Percentiles rank a stretch among this genome's conserved stretches.
Evolutionary conservation across 2,797 vertebrate species (phyloP).

Genomic region (Scyliorhinus canicula): DNA sequence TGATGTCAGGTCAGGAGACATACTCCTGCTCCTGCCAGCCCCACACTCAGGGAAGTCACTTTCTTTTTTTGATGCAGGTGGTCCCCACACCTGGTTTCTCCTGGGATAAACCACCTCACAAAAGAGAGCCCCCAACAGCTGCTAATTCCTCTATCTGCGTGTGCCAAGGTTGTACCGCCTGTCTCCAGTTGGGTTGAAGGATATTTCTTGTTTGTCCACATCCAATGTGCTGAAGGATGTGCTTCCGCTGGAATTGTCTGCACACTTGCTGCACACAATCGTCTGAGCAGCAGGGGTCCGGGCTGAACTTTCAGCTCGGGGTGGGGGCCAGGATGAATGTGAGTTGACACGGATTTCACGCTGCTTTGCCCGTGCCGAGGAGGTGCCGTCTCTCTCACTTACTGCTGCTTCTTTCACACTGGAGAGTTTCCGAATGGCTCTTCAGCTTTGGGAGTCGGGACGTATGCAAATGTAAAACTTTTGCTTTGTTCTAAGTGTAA

Average conservation of each 20-base stretch:
- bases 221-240: not conserved
- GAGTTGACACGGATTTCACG: no score
- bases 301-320: no score
- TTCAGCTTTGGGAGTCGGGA: no score
- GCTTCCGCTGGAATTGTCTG: not conserved
- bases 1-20: not conserved
- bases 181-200: not conserved
- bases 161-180: not conserved
- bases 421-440: no score
- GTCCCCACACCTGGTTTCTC: not conserved
- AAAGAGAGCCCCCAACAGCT: not conserved
- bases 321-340: no score
- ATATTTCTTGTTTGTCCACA: not conserved
- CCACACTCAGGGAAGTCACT: not conserved
- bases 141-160: not conserved
- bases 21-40: not conserved
- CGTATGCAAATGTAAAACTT: not conserved
- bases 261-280: not conserved
- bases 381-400: no score
- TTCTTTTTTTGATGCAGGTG: not conserved
- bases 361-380: no score
- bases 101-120: not conserved
- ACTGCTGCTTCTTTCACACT: no score
- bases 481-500: not conserved
- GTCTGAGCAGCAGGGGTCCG: not conserved